These are phyloP conservation scores for Okapia johnstoni DNA, from an alignment of 2,113 vertebrate genomes.

Conservation along the genomic window DNA sequence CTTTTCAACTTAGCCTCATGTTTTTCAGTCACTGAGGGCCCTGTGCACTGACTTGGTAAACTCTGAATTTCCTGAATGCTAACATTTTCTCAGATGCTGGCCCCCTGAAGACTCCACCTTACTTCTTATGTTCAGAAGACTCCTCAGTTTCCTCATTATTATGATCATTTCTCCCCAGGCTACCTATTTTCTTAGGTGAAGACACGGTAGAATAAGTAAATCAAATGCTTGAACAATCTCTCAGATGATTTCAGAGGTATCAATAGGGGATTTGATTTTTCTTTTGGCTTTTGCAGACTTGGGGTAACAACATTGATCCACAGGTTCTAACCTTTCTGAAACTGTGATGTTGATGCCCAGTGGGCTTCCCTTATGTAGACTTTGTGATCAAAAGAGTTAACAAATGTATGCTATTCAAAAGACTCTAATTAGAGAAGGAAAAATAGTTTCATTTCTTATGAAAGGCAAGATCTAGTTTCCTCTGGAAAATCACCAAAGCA, in stretches of 20 bases:
- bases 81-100: neutral
- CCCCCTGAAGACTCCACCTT: neutral
- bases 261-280: neutral
- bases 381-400: neutral
- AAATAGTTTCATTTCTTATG: neutral
- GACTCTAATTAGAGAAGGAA: neutral
- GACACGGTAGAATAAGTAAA: neutral
- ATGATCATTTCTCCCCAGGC: neutral
- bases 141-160: neutral
- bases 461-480: neutral
- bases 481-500: neutral
- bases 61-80: neutral
- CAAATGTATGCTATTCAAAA: neutral
- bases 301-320: neutral
- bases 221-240: neutral
- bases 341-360: neutral
- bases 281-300: neutral
- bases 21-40: neutral
- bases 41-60: neutral
- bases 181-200: neutral
- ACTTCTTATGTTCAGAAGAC: neutral
- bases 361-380: neutral
- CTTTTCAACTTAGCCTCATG: neutral
- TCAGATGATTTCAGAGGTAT: neutral
- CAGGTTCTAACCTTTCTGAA: neutral